Conservation (phyloP, 30 jellyfish, hydroid and myxozoan genomes). For the Aurelia aurita region DNA sequence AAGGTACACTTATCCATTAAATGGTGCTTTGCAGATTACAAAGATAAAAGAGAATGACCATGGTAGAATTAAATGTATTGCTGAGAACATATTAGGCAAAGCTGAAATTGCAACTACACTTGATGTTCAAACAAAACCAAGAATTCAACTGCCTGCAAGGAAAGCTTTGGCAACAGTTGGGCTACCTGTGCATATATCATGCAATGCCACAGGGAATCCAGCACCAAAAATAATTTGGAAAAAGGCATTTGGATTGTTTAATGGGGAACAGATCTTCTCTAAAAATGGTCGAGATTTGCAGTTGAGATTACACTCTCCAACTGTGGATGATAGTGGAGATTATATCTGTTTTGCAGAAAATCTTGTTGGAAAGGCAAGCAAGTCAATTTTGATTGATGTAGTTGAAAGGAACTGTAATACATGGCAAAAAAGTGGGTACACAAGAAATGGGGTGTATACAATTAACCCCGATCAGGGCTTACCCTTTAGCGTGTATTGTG, state of each 20-base stretch:
- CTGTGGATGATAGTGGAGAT: not conserved
- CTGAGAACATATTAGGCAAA: conserved; percentile 26
- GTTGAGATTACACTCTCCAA: not conserved
- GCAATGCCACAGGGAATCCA: conserved; percentile 30
- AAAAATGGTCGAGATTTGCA: not conserved
- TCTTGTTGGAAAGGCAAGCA: not conserved
- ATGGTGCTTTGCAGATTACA: too few species aligned
- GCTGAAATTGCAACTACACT: conserved; percentile 4
- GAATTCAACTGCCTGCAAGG: not conserved
- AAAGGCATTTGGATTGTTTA: not conserved
- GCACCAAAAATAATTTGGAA: conserved; percentile 19
- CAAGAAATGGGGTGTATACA: conserved; percentile 10
- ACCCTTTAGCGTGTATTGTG: conserved; percentile 21
- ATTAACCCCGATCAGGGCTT: conserved; percentile 24
- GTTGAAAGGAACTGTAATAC: conserved; percentile 12
- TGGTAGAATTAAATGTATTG: too few species aligned
- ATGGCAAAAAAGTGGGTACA: not conserved
- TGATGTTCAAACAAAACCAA: conserved; percentile 22
- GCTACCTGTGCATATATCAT: not conserved
- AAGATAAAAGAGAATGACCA: too few species aligned
- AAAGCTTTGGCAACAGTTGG: conserved; percentile 11
- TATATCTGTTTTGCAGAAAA: conserved; percentile 21
- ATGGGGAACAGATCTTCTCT: conserved; percentile 1
- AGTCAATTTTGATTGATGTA: not conserved
- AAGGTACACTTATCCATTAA: too few species aligned